Evolutionary conservation across 2,113 vertebrate genomes (phyloP), one percentile per base, ranked within the genome.

Genomic region (Alosa alosa): DNA sequence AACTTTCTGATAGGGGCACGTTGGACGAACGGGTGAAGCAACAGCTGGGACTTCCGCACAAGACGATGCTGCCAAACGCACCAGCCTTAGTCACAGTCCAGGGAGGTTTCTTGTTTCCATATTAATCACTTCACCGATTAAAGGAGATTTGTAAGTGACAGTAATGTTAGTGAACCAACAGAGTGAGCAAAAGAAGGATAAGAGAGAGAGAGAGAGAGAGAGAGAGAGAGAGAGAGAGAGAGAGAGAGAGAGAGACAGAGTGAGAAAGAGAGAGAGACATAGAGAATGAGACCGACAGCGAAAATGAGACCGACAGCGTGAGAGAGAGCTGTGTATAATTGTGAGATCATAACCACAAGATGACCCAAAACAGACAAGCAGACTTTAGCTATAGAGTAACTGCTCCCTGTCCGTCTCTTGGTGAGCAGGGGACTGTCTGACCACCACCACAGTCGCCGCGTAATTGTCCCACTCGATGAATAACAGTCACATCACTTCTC

Each of bases 291-390:
- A 57, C 3, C 22, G 55, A 60, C 0, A 60, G 52, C 3, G 52
- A 87, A 44, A 6, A 18, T 22, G 55, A 57, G 20, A 57, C 3
- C 22, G 55, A 60, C 0, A 60, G 52, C 3, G 52, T 31, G 81
- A 86, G 81, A 57, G n/a, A 57, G n/a, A 72, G 86, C 84, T 87
- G 90, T 88, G 90, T 87, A 84, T 86, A 84, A 82, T 86, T 84
- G 72, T 84, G 25, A 84, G 86, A 84, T 88, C 82, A 85, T 85
- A 81, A 90, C 85, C 83, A 25, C 78, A 78, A 45, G 47, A 88
- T 89, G 82, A 90, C 86, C 83, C 17, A 84, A 86, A 86, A 90
- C 82, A 89, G 52, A 55, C 13, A 2, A 49, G 11, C 47, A 49
- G 41, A 44, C 41, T 44, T 13, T 49, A 5, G 47, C 47, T 2